phyloP scores from a whole-genome alignment of 2,888 invertebrate genomes.

The Galerucella calmariensis region DNA sequence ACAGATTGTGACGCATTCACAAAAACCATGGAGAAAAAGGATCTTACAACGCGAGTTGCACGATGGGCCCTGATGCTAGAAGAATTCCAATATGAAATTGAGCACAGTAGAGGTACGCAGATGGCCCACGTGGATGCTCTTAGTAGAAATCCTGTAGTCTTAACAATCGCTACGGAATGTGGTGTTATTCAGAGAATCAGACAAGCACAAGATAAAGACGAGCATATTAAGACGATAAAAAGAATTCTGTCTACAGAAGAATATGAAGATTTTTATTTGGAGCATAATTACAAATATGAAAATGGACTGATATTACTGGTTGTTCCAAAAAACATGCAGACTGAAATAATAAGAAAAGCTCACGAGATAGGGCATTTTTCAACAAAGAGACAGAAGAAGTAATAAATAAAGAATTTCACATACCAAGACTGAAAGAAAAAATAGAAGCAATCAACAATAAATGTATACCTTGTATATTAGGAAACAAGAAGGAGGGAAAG shows the following conservation, averaged over 20 bases:
- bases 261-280: neutral
- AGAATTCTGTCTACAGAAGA: neutral
- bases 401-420: slow-evolving; percentile 37
- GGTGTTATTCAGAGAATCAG: slow-evolving; percentile 26
- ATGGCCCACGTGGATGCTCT: slow-evolving; percentile 54
- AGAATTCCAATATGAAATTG: slow-evolving; percentile 52
- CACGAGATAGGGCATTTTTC: slow-evolving; percentile 54
- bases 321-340: neutral
- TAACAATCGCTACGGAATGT: slow-evolving; percentile 29
- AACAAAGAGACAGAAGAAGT: slow-evolving; percentile 40
- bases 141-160: slow-evolving; percentile 46
- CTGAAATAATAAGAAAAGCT: neutral
- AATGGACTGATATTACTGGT: neutral
- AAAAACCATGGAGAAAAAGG: slow-evolving; percentile 54
- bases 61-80: slow-evolving; percentile 54
- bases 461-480: slow-evolving; percentile 48
- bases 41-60: slow-evolving; percentile 52
- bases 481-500: slow-evolving; percentile 45
- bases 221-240: neutral
- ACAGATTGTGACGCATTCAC: slow-evolving; percentile 57
- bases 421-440: slow-evolving; percentile 42
- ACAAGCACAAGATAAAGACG: slow-evolving; percentile 39
- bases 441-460: slow-evolving; percentile 33
- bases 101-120: slow-evolving; percentile 50
- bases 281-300: neutral